Evolutionary conservation across 2,113 vertebrate genomes (phyloP).

Genomic region (Engraulis encrasicolus): DNA sequence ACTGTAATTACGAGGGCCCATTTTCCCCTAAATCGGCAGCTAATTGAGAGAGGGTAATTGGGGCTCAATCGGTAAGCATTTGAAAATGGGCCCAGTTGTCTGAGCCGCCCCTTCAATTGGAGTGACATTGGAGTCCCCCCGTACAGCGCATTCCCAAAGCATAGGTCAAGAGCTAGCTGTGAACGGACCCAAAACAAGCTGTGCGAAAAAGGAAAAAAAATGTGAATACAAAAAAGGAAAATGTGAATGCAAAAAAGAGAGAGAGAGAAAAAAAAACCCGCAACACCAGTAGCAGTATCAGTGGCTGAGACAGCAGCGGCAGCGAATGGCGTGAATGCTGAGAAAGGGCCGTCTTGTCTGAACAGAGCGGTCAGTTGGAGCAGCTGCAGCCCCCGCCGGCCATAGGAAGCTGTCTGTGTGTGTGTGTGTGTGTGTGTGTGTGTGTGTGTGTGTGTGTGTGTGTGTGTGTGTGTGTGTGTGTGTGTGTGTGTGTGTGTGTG

Average conservation of each 20-base stretch:
- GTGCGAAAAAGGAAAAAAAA: background rate
- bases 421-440: too few species aligned
- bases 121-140: background rate
- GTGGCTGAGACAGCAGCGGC: background rate
- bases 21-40: background rate
- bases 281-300: background rate
- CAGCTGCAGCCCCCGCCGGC: conserved; percentile 51
- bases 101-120: background rate
- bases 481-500: too few species aligned
- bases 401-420: conserved; percentile 63
- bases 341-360: conserved; percentile 47
- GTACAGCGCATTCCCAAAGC: background rate
- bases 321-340: conserved; percentile 50
- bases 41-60: conserved; percentile 9
- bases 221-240: conserved; percentile 8
- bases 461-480: too few species aligned
- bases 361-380: conserved; percentile 65
- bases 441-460: too few species aligned
- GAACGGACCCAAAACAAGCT: conserved; percentile 22
- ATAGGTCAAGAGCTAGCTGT: background rate
- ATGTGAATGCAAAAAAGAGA: conserved; percentile 53
- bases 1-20: background rate
- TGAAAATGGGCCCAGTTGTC: background rate
- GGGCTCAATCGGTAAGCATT: background rate
- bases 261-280: background rate